phyloP scores from a whole-genome alignment of 1,140 invertebrate species.

The Drosophila sp. region DNA sequence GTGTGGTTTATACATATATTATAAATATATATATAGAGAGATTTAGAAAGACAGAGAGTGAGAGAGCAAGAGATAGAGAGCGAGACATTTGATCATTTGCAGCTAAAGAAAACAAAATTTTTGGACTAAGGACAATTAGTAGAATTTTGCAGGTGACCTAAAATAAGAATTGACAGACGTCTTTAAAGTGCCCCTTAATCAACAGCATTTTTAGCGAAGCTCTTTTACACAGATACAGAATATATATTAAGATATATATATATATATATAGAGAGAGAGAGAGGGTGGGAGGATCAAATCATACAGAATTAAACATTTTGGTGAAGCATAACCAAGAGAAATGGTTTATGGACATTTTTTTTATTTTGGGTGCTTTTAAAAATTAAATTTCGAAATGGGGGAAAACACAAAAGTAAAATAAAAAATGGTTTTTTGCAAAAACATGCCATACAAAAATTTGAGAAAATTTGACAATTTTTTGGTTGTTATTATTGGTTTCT shows the following conservation, averaged over 20 bases:
- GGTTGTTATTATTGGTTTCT: conserved; percentile 45
- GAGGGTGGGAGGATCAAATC: conserved; percentile 20
- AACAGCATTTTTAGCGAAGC: conserved; percentile 8
- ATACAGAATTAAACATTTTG: conserved; percentile 17
- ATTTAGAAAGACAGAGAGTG: conserved; percentile 8
- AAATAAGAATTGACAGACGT: conserved; percentile 11
- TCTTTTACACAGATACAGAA: conserved; percentile 16
- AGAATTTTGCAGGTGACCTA: conserved; percentile 35
- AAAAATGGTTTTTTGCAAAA: conserved; percentile 16
- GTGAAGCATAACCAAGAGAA: conserved; percentile 31
- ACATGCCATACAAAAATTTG: conserved; percentile 19
- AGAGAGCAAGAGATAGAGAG: conserved; percentile 17
- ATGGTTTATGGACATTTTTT: conserved; percentile 27
- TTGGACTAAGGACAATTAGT: conserved; percentile 28
- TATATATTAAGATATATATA: conserved; percentile 7
- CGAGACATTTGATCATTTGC: conserved; percentile 31
- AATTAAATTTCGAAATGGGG: conserved; percentile 14
- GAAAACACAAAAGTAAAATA: conserved; percentile 41
- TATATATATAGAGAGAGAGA: conserved; percentile 26
- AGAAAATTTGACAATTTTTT: conserved; percentile 11
- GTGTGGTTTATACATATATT: background rate
- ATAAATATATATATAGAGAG: conserved; percentile 15
- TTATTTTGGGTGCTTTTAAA: conserved; percentile 3
- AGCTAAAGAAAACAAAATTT: conserved; percentile 26
- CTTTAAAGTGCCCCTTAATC: conserved; percentile 1